Percentiles rank a stretch among this genome's conserved stretches.
Evolutionary conservation across 30 jellyfish, hydroid and myxozoan genomes (phyloP).

Genomic region (Turritopsis dohrnii): DNA sequence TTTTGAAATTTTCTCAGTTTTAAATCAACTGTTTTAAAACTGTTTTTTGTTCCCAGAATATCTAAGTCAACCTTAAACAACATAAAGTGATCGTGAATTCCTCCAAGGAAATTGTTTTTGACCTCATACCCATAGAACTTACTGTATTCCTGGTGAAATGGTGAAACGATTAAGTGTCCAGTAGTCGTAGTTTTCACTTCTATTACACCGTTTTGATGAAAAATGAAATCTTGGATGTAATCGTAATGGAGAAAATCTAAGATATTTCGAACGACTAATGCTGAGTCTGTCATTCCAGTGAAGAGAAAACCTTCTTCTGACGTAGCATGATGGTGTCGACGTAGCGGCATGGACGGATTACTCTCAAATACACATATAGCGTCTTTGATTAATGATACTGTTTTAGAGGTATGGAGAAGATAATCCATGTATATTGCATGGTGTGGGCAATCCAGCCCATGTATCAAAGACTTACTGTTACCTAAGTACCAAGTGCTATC

Average conservation of each 20-base stretch:
- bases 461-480: slow-evolving; percentile 23
- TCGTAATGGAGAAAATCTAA: slow-evolving; percentile 57
- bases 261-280: slow-evolving; percentile 52
- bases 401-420: slow-evolving; percentile 21
- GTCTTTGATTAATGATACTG: slow-evolving; percentile 25
- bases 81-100: too few relatives aligned
- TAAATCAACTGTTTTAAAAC: too few relatives aligned
- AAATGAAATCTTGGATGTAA: slow-evolving; percentile 47
- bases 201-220: slow-evolving; percentile 74
- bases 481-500: slow-evolving; percentile 52
- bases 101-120: slow-evolving; percentile 24
- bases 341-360: slow-evolving; percentile 46
- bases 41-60: too few relatives aligned
- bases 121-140: slow-evolving; percentile 49
- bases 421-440: slow-evolving; percentile 52
- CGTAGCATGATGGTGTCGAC: slow-evolving; percentile 59
- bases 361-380: slow-evolving; percentile 64
- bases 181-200: slow-evolving; percentile 65
- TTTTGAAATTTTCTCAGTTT: too few relatives aligned
- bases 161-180: slow-evolving; percentile 39
- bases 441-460: slow-evolving; percentile 81
- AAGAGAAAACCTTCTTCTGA: background rate
- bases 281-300: slow-evolving; percentile 55
- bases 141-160: slow-evolving; percentile 50
- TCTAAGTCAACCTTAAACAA: too few relatives aligned